These are phyloP conservation scores for Agonopterix arenella DNA, from an alignment of 2,888 invertebrate genomes.

Conservation along the genomic window DNA sequence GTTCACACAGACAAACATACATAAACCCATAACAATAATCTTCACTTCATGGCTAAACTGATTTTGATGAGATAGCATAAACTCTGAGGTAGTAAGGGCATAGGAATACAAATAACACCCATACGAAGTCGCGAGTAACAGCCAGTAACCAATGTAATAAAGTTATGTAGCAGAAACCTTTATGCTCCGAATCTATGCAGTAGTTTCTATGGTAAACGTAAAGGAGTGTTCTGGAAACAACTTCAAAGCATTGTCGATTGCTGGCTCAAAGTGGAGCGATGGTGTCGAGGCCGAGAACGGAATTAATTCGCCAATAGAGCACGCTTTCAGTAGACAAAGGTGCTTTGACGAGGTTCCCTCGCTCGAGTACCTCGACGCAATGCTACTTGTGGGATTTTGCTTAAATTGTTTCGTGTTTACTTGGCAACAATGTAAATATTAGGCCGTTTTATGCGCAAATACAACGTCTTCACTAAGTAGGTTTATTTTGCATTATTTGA, in stretches of 20 bases:
- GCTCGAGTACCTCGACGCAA: constrained; percentile 20
- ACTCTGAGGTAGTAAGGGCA: too few relatives aligned
- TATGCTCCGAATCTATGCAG: background rate
- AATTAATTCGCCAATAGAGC: constrained; percentile 57
- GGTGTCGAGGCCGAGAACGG: constrained; percentile 23
- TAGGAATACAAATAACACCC: too few relatives aligned
- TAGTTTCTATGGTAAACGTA: background rate
- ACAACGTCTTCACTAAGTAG: background rate
- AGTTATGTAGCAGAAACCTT: background rate
- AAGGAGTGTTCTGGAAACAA: constrained; percentile 26
- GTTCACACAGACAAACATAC: too few relatives aligned
- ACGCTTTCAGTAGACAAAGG: constrained; percentile 42
- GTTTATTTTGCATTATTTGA: background rate
- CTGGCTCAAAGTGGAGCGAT: constrained; percentile 37
- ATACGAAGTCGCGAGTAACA: too few relatives aligned
- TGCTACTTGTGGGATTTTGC: constrained; percentile 18
- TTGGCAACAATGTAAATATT: constrained; percentile 14
- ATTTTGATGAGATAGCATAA: too few relatives aligned
- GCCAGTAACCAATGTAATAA: background rate
- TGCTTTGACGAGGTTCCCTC: constrained; percentile 41
- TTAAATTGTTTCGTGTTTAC: constrained; percentile 27
- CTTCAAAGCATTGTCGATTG: constrained; percentile 39
- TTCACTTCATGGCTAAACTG: too few relatives aligned
- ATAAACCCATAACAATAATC: too few relatives aligned
- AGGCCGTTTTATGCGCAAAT: constrained; percentile 3